Base-by-base conservation (phyloP, 2,888 invertebrate genomes). In the Mantis religiosa region DNA sequence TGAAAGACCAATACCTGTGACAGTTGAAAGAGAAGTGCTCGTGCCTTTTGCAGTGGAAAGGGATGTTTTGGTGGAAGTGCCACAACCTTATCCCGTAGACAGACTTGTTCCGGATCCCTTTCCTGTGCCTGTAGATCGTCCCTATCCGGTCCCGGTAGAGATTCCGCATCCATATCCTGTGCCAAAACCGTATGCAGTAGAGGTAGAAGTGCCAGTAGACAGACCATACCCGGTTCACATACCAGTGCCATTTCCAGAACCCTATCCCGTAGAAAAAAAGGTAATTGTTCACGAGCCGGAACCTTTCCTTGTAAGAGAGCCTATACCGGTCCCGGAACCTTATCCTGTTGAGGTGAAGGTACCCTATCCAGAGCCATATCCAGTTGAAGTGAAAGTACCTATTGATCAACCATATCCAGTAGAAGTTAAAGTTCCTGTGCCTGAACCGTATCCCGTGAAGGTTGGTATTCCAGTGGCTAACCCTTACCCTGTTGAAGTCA, bases 341-440 rank as follows among this genome's bases (percentile, higher is more conserved):
- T 93, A 93, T 90, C 89, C 89, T 28, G 87, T 89, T 28, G 89
- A 87, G n/a, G 85, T 89, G 1, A 34, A 87, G n/a, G 47, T 87
- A 1, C 89, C 89, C 4, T 30, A 84, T 8, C 85, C 88, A 20
- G 81, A 85, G 25, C 87, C 87, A 15, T 89, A 89, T 28, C 88
- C 90, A 2, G 89, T 89, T 2, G 84, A 96, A 41, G 96, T 96
- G 87, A 96, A 96, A 92, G 95, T 96, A 85, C 96, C 96, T 90
- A 95, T 96, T 89, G 96, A 96, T 93, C 95, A 95, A 92, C 96
- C 96, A 25, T 96, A 96, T 93, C 93, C 95, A 91, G 96, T 96
- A 20, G 95, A 95, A 92, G 96, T 96, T 90, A 81, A 83, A 14
- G 87, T 87, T 25, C 95, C 95, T 27, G 96, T 96, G 92, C 96